Percentiles rank a stretch among this genome's conserved stretches.
These are phyloP conservation scores for Cylloceria caligata DNA, from an alignment of 2,888 invertebrate species.

Conservation along the genomic window DNA sequence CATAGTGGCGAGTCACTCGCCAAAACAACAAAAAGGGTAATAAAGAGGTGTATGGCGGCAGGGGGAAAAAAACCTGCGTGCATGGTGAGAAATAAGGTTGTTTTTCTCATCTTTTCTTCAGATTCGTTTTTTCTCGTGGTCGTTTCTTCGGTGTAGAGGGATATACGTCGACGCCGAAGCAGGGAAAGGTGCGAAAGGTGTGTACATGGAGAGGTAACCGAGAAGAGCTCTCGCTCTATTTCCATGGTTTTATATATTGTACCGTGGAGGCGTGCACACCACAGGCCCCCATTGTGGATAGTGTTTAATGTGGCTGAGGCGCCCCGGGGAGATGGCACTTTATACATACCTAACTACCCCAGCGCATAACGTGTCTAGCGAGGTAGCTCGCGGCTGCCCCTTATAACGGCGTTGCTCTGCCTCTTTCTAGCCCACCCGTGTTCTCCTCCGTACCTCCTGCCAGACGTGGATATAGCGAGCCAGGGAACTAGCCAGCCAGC, in stretches of 20 bases:
- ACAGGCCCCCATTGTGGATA: constrained; percentile 68
- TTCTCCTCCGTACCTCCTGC: neutral
- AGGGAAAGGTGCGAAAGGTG: constrained; percentile 21
- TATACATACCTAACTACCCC: constrained; percentile 69
- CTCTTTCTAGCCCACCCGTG: constrained; percentile 32
- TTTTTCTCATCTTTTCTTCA: neutral
- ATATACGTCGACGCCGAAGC: constrained; percentile 19
- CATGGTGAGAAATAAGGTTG: constrained; percentile 9
- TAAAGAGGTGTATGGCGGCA: neutral
- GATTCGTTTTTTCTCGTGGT: neutral
- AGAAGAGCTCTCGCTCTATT: constrained; percentile 10
- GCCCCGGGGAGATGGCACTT: constrained; percentile 73
- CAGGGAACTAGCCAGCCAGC: constrained; percentile 25
- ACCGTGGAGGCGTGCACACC: constrained; percentile 35
- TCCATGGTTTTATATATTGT: constrained; percentile 40
- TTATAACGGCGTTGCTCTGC: neutral
- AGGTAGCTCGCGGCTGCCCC: constrained; percentile 25
- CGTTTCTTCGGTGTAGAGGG: constrained; percentile 8
- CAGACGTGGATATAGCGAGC: constrained; percentile 14
- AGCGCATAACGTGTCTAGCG: constrained; percentile 51
- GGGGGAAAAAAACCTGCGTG: neutral
- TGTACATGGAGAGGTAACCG: neutral
- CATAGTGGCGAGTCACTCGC: constrained; percentile 10
- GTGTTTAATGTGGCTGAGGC: constrained; percentile 74
- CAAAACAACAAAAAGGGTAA: neutral